Percentiles rank a stretch among this genome's conserved stretches.
phyloP scores from a whole-genome alignment of 2,888 invertebrate genomes.

The Hoplodrina ambigua region DNA sequence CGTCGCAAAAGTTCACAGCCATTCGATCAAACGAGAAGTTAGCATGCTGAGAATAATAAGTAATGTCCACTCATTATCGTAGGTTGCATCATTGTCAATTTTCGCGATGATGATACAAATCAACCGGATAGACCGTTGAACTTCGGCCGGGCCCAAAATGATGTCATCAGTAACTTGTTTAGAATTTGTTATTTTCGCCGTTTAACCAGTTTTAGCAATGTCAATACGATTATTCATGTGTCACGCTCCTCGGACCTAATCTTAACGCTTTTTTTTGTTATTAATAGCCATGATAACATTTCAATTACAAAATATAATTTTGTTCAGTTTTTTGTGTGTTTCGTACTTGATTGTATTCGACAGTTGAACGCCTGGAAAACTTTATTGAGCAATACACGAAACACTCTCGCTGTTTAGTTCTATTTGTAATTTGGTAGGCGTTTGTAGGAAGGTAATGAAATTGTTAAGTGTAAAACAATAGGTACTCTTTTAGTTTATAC shows the following conservation, averaged over 20 bases:
- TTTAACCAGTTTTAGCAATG: slow-evolving; percentile 54
- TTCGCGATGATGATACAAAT: slow-evolving; percentile 41
- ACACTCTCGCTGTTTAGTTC: slow-evolving; percentile 8
- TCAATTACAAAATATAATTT: background rate
- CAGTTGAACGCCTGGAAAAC: slow-evolving; percentile 40
- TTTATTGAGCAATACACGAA: slow-evolving; percentile 31
- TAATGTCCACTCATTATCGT: slow-evolving; percentile 27
- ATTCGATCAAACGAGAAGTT: slow-evolving; percentile 21
- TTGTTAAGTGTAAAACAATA: background rate
- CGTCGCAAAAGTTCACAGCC: slow-evolving; percentile 5
- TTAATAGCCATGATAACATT: background rate
- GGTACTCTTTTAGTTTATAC: no score
- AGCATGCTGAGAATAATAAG: slow-evolving; percentile 45
- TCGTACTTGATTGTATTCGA: background rate
- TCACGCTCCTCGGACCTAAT: background rate
- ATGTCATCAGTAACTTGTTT: slow-evolving; percentile 50
- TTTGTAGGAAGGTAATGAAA: background rate
- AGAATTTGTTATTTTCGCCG: slow-evolving; percentile 39
- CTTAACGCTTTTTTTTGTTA: background rate
- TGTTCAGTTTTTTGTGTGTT: background rate
- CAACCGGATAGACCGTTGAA: slow-evolving; percentile 49
- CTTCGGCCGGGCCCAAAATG: slow-evolving; percentile 54
- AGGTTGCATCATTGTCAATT: slow-evolving; percentile 45
- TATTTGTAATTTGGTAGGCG: slow-evolving; percentile 38
- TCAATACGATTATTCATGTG: slow-evolving; percentile 40